Evolutionary conservation across 2,113 vertebrate genomes (phyloP).

Genomic region (Mus musculus): DNA sequence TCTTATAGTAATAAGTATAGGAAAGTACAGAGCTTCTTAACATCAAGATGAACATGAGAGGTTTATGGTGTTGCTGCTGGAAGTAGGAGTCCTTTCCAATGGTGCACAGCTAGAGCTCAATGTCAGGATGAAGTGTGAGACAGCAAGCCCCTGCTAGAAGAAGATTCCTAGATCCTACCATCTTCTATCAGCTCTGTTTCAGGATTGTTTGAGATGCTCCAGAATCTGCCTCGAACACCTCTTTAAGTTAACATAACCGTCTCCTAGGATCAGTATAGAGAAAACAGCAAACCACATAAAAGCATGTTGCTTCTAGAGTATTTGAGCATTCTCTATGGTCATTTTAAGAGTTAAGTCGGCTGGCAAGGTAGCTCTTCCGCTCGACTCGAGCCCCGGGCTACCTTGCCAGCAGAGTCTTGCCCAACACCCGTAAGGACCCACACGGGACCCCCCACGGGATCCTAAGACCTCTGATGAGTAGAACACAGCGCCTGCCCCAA

Average conservation of each 20-base stretch:
- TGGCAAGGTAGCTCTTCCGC: no score
- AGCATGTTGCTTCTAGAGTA: no score
- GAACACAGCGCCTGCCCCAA: no score
- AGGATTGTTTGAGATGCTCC: not conserved
- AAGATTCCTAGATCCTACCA: not conserved
- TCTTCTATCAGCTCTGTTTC: not conserved
- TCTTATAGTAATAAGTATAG: conserved; percentile 1
- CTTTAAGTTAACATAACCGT: not conserved
- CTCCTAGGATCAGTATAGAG: not conserved
- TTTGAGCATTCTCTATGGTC: not conserved
- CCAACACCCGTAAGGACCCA: no score
- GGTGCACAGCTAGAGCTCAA: conserved; percentile 26
- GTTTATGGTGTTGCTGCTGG: not conserved
- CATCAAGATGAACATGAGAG: conserved; percentile 13
- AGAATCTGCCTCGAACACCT: not conserved
- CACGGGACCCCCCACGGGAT: no score
- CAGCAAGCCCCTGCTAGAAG: not conserved
- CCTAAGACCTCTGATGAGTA: no score
- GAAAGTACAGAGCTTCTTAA: not conserved
- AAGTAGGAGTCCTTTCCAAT: conserved; percentile 38
- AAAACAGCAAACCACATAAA: not conserved
- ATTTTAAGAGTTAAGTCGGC: no score
- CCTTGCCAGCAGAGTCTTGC: no score
- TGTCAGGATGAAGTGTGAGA: not conserved
- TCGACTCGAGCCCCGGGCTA: no score